Percentiles rank a stretch among this genome's conserved stretches.
Conservation (phyloP, 1,140 invertebrate genomes). For the Probaryconus sp. region DNA sequence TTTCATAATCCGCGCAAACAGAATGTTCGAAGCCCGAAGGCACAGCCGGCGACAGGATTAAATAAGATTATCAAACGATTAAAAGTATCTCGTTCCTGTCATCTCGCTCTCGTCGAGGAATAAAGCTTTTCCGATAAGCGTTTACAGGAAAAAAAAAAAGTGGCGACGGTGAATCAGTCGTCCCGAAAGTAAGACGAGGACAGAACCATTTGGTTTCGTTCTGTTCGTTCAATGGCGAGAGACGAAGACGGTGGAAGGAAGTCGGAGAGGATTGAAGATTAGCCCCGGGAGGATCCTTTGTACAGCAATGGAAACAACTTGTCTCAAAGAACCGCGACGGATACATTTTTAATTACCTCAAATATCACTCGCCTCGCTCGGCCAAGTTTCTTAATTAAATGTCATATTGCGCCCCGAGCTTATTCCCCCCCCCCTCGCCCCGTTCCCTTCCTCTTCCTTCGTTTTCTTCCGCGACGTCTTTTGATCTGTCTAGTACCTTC, state of each 20-base stretch:
- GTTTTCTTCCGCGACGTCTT: conserved; percentile 7
- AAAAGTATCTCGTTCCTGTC: conserved; percentile 71
- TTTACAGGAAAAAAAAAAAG: conserved; percentile 36
- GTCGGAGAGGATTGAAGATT: conserved; percentile 67
- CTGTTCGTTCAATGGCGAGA: conserved; percentile 47
- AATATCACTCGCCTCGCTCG: conserved; percentile 73
- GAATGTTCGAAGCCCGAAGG: conserved; percentile 51
- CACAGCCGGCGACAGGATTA: conserved; percentile 64
- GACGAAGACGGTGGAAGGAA: conserved; percentile 50
- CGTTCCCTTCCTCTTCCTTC: conserved; percentile 20
- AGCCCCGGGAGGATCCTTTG: conserved; percentile 74
- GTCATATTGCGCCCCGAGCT: conserved; percentile 72
- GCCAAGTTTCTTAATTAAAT: conserved; percentile 77
- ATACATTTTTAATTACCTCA: conserved; percentile 79
- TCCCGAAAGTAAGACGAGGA: conserved; percentile 42
- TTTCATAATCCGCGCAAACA: conserved; percentile 72
- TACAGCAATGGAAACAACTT: conserved; percentile 73
- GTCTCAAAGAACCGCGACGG: conserved; percentile 76
- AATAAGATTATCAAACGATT: conserved; percentile 76
- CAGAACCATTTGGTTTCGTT: too few species aligned
- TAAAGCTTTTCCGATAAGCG: conserved; percentile 44
- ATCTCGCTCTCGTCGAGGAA: conserved; percentile 56
- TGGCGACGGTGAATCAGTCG: conserved; percentile 37
- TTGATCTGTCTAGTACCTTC: conserved; percentile 27
- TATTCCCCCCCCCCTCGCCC: conserved; percentile 24